A percentile compares a stretch with the other conserved stretches of the same genome.
Evolutionary conservation across 2,888 invertebrate genomes (phyloP).

Genomic region (Zygothrica quintamaculata): DNA sequence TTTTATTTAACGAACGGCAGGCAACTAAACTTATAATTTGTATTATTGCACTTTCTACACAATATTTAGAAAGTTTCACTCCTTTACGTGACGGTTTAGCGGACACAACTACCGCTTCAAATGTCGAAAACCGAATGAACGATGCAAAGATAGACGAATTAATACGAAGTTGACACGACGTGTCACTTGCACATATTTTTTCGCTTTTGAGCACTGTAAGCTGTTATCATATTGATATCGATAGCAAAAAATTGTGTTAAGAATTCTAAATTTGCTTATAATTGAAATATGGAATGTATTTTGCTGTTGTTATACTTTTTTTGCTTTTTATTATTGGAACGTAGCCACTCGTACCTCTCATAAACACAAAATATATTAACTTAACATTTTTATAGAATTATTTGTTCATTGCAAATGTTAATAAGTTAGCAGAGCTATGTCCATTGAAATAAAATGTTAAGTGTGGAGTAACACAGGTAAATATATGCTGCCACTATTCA

Average conservation of each 20-base stretch:
- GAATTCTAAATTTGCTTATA: no score
- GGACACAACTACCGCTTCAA: slow-evolving; percentile 43
- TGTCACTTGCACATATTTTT: slow-evolving; percentile 35
- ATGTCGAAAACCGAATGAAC: slow-evolving; percentile 66
- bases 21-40: slow-evolving; percentile 38
- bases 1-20: slow-evolving; percentile 50
- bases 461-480: neutral
- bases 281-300: no score
- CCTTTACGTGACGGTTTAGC: slow-evolving; percentile 20
- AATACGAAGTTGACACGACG: slow-evolving; percentile 49
- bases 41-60: slow-evolving; percentile 56
- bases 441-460: neutral
- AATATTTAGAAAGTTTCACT: slow-evolving; percentile 67
- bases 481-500: slow-evolving; percentile 23
- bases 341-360: no score
- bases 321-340: no score
- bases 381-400: no score
- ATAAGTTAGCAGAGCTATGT: no score
- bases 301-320: neutral
- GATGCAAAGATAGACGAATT: slow-evolving; percentile 36
- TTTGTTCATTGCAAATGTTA: no score
- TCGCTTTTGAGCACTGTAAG: slow-evolving; percentile 25
- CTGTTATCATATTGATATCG: slow-evolving; percentile 8
- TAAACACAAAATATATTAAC: no score
- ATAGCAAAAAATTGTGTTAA: slow-evolving; percentile 6